Evolutionary conservation across 2,888 invertebrate genomes (phyloP).

Genomic region (Drosophila siamana): DNA sequence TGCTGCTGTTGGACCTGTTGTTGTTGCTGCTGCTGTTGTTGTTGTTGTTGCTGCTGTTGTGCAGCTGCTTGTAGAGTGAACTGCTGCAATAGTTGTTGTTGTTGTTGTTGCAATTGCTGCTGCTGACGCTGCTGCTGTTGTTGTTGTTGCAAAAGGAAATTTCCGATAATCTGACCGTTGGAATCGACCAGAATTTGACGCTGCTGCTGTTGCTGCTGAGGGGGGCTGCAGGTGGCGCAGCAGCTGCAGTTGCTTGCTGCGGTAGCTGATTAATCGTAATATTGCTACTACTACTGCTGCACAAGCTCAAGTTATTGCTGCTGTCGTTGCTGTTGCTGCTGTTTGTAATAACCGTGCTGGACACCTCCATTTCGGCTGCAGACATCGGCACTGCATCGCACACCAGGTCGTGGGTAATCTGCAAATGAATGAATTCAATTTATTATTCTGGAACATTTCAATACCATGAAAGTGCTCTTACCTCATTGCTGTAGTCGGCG

Average conservation of each 20-base stretch:
- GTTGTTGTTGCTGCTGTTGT: constrained; percentile 70
- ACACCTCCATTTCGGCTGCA: constrained; percentile 87
- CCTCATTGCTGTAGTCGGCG: constrained; percentile 71
- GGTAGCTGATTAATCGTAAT: constrained; percentile 56
- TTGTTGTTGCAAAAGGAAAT: constrained; percentile 80
- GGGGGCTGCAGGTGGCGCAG: constrained; percentile 43
- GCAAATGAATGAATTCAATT: background rate
- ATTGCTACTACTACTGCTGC: constrained; percentile 73
- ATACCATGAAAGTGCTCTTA: constrained; percentile 21
- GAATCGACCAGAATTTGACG: constrained; percentile 83
- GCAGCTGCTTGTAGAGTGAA: constrained; percentile 66
- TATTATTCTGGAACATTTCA: background rate
- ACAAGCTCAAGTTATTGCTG: constrained; percentile 81
- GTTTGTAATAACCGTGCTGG: constrained; percentile 86
- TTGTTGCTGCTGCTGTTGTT: constrained; percentile 62
- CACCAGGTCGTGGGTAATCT: constrained; percentile 86
- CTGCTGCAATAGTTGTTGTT: constrained; percentile 55
- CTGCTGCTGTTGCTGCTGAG: constrained; percentile 80
- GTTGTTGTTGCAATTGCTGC: constrained; percentile 66
- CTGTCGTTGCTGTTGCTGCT: constrained; percentile 84
- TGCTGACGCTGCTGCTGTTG: constrained; percentile 64
- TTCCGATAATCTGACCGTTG: constrained; percentile 84
- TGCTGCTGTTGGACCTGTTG: constrained; percentile 67
- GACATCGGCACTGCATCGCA: constrained; percentile 87
- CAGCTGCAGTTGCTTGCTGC: constrained; percentile 48